Conservation (phyloP, 2,888 invertebrate genomes). For the Watsonalla cultraria region DNA sequence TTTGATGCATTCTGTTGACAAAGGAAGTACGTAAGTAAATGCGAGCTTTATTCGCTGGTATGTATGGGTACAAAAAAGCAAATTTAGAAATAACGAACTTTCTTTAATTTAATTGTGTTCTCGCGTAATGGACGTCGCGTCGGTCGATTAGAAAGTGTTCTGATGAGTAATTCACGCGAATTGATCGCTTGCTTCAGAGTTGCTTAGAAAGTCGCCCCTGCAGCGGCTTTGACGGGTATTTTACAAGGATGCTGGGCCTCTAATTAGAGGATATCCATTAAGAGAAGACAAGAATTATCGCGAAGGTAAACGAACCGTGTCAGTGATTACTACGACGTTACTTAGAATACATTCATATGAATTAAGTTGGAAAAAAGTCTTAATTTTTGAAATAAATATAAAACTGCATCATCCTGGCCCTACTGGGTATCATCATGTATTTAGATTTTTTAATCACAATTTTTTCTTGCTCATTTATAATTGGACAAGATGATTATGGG, state of each 20-base stretch:
- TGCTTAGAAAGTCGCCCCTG: slow-evolving; percentile 68
- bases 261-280: slow-evolving; percentile 49
- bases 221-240: slow-evolving; percentile 46
- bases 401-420: too few relatives aligned
- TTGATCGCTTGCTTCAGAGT: slow-evolving; percentile 65
- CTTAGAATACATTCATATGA: too few relatives aligned
- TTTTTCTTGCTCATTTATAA: too few relatives aligned
- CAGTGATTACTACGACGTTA: too few relatives aligned
- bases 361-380: too few relatives aligned
- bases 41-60: not conserved
- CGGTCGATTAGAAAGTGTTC: slow-evolving; percentile 72
- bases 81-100: slow-evolving; percentile 24
- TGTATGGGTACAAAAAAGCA: slow-evolving; percentile 5
- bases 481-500: too few relatives aligned
- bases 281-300: not conserved
- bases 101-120: slow-evolving; percentile 51
- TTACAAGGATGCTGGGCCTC: slow-evolving; percentile 47
- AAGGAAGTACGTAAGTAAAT: slow-evolving; percentile 29
- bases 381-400: too few relatives aligned
- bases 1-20: slow-evolving; percentile 80
- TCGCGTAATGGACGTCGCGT: slow-evolving; percentile 43
- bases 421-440: too few relatives aligned
- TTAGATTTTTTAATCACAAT: too few relatives aligned
- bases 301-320: not conserved
- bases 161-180: slow-evolving; percentile 71